phyloP scores from a whole-genome alignment of 2,113 vertebrate species.

The Semnornis frantzii region DNA sequence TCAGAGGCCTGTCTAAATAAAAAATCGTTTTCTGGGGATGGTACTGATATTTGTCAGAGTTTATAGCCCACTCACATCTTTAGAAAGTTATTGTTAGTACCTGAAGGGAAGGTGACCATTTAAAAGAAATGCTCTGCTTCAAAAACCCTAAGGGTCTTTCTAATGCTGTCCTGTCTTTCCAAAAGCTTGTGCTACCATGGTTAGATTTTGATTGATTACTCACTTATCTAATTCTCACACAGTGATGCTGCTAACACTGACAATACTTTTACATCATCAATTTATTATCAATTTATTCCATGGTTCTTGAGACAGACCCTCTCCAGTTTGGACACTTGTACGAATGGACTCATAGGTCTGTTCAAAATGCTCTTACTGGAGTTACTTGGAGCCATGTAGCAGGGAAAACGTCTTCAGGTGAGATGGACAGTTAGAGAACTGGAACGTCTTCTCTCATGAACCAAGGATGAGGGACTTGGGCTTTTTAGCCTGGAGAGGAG shows the following conservation, averaged over 20 bases:
- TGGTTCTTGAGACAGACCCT: neutral
- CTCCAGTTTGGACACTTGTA: neutral
- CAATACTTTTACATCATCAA: slow-evolving; percentile 10
- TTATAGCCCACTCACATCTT: neutral
- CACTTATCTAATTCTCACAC: slow-evolving; percentile 7
- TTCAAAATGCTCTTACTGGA: neutral
- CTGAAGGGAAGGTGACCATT: slow-evolving; percentile 32
- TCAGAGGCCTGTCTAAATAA: neutral
- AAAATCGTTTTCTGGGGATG: neutral
- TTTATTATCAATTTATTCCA: neutral
- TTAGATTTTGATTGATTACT: slow-evolving; percentile 34
- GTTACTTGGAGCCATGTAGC: neutral
- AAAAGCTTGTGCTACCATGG: neutral
- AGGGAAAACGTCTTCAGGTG: neutral
- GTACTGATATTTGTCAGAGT: neutral
- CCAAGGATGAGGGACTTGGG: too few species aligned
- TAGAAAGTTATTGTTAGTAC: slow-evolving; percentile 10
- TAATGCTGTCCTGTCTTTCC: slow-evolving; percentile 13
- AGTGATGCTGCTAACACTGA: slow-evolving; percentile 1
- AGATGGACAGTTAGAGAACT: too few species aligned
- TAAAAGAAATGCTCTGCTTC: slow-evolving; percentile 6
- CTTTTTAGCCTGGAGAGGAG: too few species aligned
- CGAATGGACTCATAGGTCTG: neutral
- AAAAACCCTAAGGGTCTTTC: neutral
- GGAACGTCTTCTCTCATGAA: too few species aligned